phyloP scores from a whole-genome alignment of 2,888 invertebrate species.

The Synergus umbraculus region DNA sequence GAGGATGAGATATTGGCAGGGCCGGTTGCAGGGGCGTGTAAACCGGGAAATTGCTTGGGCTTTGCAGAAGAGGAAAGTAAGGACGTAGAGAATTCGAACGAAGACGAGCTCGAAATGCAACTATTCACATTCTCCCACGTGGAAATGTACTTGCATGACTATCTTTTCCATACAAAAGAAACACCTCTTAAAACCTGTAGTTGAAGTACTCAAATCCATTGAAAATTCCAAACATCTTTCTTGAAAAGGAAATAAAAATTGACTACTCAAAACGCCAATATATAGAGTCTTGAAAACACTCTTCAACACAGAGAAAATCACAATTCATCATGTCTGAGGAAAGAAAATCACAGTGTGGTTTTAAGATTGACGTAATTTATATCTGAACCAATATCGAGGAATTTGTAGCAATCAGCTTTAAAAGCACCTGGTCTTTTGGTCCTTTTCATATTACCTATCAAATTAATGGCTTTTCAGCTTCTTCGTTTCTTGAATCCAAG shows the following conservation, averaged over 20 bases:
- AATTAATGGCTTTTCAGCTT: constrained; percentile 55
- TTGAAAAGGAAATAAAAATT: constrained; percentile 5
- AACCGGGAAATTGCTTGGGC: constrained; percentile 28
- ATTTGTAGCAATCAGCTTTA: constrained; percentile 44
- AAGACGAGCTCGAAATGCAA: constrained; percentile 32
- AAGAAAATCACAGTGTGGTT: background rate
- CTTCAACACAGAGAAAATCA: too few relatives aligned
- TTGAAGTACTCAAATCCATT: constrained; percentile 2
- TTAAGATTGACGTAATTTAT: constrained; percentile 20
- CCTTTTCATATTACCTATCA: constrained; percentile 52
- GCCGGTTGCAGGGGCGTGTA: constrained; percentile 37
- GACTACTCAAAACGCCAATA: too few relatives aligned
- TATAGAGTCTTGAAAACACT: background rate
- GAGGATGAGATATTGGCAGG: constrained; percentile 69
- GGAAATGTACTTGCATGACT: constrained; percentile 4
- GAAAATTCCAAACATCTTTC: constrained; percentile 7
- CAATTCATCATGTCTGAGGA: too few relatives aligned
- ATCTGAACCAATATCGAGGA: constrained; percentile 13
- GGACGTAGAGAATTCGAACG: constrained; percentile 29
- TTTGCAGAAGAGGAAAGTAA: background rate
- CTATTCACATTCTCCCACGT: constrained; percentile 16
- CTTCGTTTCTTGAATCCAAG: constrained; percentile 33
- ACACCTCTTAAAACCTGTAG: background rate
- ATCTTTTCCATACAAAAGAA: background rate
- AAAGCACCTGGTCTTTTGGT: constrained; percentile 42